Conservation (phyloP, 2,888 invertebrate genomes). For the Epirrhoe alternata region DNA sequence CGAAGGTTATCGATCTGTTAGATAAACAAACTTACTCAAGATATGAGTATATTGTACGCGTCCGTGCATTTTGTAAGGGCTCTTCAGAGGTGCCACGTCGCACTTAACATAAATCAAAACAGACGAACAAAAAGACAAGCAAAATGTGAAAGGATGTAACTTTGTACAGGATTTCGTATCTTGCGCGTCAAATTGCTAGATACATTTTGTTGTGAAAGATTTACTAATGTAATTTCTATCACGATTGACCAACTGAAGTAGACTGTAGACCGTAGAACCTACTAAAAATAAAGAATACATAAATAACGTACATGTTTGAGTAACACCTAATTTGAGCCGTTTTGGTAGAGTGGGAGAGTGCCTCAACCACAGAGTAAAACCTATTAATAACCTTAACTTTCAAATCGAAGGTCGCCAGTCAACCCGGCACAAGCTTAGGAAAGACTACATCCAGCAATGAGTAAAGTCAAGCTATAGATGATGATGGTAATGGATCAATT, state of each 20-base stretch:
- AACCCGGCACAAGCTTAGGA: no score
- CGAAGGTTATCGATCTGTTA: neutral
- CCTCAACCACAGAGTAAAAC: no score
- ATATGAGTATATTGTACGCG: constrained; percentile 5
- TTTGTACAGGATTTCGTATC: neutral
- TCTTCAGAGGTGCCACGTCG: neutral
- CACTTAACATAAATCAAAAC: constrained; percentile 18
- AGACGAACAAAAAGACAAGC: constrained; percentile 20
- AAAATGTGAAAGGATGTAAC: constrained; percentile 1
- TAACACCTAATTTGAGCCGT: no score
- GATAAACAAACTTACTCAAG: neutral
- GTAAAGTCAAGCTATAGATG: no score
- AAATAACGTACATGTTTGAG: neutral
- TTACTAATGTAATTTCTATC: constrained; percentile 1
- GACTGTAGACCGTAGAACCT: neutral
- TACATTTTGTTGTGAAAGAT: neutral
- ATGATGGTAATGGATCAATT: no score
- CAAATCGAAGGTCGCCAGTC: no score
- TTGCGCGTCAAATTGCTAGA: neutral
- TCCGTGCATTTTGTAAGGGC: constrained; percentile 4
- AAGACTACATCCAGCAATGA: no score
- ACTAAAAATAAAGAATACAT: neutral
- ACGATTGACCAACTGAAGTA: neutral
- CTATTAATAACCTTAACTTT: no score
- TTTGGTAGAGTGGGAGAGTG: no score